Base-by-base conservation (phyloP, 2,797 vertebrate species). In the Kryptopterus vitreolus region DNA sequence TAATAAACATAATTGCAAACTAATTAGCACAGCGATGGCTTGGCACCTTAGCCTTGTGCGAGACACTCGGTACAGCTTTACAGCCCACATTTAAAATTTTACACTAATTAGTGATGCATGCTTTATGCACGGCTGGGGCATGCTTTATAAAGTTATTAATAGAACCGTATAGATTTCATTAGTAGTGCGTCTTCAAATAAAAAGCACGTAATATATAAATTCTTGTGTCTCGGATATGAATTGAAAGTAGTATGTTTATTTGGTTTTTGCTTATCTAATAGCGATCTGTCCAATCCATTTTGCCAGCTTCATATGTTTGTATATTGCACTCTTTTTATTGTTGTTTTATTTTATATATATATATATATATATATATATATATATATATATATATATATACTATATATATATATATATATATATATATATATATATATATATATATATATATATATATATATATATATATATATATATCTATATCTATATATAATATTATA, bases 1-100 rank as follows among this genome's bases (percentile, higher is more conserved):
- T 94, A 94, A 93, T 94, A 94, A 92, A 92, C 89, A 90, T 94
- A 94, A 95, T 94, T 95, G 92, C 92, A 91, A 94, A 92, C 92
- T 94, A 94, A 95, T 95, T 95, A 95, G 92, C 90, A 89, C 91
- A 90, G 90, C 87, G 87, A 93, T 91, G 92, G 91, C 91, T 92
- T 93, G 92, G 92, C 92, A 93, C 92, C 92, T 92, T 88, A 85
- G 88, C 90, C 89, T 92, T 90, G 89, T 91, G 90, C 84, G 87
- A 93, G 93, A 92, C 91, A 91, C 92, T 93, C 89, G 26, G 89
- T 91, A 91, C 88, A 88, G 91, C 89, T 93, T 94, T 94, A 92
- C 92, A 92, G 92, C 92, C 87, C 92, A 90, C 92, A 92, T 93
- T 93, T 91, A 93, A 92, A 93, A 93, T 91, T 91, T 92, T 92